Evolutionary conservation across 1,140 invertebrate genomes (phyloP), one percentile per base, ranked within the genome.

Genomic region (Acromyrmex heyeri): DNA sequence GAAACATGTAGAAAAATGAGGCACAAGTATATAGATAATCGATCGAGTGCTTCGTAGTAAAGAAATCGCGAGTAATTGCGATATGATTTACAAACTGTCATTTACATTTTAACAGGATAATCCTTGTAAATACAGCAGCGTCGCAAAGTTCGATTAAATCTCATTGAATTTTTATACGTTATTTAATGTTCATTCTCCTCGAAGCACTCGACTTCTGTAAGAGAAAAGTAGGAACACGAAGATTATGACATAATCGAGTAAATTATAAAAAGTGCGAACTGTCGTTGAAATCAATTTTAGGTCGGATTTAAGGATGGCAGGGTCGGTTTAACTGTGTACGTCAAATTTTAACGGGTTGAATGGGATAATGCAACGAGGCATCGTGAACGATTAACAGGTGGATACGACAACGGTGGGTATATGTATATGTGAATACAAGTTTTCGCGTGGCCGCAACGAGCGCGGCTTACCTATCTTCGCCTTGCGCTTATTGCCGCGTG

Each of bases 381-480:
- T 81, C 78, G 62, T 85, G 76, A 87, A 87, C 82, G 85, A 86
- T 78, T 77, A 88, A 89, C 85, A 90, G 72, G 64, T 87, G 82
- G 65, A 77, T 83, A 87, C 62, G 75, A 90, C 86, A 91, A 90
- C 85, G 88, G 81, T 67, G 87, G 62, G 57, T 85, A 86, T 83
- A 83, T 83, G 34, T 83, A 76, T 81, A 85, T n/a, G 55, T 61
- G 76, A 50, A 88, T 88, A 86, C 82, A 82, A 62, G 57, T 83
- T 83, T 86, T 88, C 53, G 57, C 69, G 88, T 48, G 89, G 89
- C 89, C 89, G 89, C 89, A 75, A 67, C 57, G 61, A 86, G 21
- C 72, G 89, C 89, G 89, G 89, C 89, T 91, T 91, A 93, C 93
- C 91, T 91, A 91, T 89, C 72, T 75, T 53, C 61, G 65, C 91